Conservation (phyloP, 2,888 invertebrate species). For the Archips xylosteana region DNA sequence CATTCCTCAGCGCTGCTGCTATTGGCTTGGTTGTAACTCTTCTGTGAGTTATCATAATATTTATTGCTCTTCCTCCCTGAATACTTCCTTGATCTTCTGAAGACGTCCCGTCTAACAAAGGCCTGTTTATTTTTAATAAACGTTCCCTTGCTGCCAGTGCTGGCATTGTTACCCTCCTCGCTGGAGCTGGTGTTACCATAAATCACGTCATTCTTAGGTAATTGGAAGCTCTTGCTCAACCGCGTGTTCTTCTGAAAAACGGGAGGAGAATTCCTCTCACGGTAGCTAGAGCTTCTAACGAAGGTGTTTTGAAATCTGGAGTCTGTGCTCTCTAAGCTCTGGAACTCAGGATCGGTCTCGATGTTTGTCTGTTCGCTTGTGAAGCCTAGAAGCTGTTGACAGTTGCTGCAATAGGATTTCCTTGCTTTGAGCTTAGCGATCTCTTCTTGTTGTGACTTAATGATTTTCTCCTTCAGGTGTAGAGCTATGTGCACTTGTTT, state of each 20-base stretch:
- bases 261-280: constrained; percentile 80
- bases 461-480: constrained; percentile 89
- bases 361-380: constrained; percentile 84
- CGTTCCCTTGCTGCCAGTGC: constrained; percentile 77
- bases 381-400: constrained; percentile 80
- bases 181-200: constrained; percentile 82
- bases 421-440: constrained; percentile 87
- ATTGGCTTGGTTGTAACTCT: constrained; percentile 68
- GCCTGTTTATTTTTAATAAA: constrained; percentile 86
- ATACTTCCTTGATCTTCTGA: constrained; percentile 81
- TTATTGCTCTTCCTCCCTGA: constrained; percentile 78
- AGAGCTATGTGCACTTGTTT: constrained; percentile 89
- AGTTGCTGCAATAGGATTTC: constrained; percentile 80
- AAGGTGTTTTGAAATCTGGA: constrained; percentile 80
- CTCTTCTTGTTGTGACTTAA: constrained; percentile 89
- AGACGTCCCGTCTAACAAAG: constrained; percentile 80
- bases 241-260: constrained; percentile 84
- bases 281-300: constrained; percentile 81
- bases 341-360: constrained; percentile 83
- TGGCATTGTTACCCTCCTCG: constrained; percentile 79
- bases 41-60: constrained; percentile 71
- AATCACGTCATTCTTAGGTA: constrained; percentile 77
- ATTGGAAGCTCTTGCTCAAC: constrained; percentile 81
- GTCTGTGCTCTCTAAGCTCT: constrained; percentile 82
- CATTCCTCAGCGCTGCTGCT: constrained; percentile 82